Base-by-base conservation (phyloP, 2,797 vertebrate species). In the Heliangelus exortis region DNA sequence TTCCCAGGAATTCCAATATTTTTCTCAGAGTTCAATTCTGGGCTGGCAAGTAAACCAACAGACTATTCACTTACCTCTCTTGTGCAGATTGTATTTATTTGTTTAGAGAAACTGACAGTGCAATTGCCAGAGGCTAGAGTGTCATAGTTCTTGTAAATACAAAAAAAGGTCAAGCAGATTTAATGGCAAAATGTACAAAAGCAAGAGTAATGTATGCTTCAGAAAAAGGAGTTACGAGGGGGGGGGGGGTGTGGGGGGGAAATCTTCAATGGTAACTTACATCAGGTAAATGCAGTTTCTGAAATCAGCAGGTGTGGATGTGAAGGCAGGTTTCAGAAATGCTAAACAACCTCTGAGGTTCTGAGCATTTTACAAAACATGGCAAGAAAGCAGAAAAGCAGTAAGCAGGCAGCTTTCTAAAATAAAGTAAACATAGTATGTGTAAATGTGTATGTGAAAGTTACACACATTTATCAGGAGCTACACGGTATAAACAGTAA, bases 41-140 rank as follows among this genome's bases (percentile, higher is more conserved):
- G 58, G 53, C 31, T 12, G 1, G 6, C 9, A 65, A 43, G 34
- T 10, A 21, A 75, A n/a, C 12, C 55, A 41, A 28, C n/a, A 68
- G 50, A 48, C 19, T 48, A 29, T 33, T 54, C 63, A 33, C 26
- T 51, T 5, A 21, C 15, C 36, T 36, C 39, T 14, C 39, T 41
- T 41, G 39, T 41, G 25, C 11, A 71, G 54, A 45, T 51, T 9
- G 28, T 58, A 7, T 54, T 55, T 65, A 54, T 58, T 75, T 61
- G 55, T 83, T 65, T 81, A 93, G 54, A 73, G 97, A 91, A 94
- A 87, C 1, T 59, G 33, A 90, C 43, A 93, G 47, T n/a, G 69
- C 89, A 90, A 83, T 14, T 31, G 58, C 77, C 58, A 87, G 61
- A 61, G 66, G 47, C 67, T 86, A 26, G 31, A 5, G 20, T 65